Conservation (phyloP, 2,888 invertebrate species). For the Synanthedon myopaeformis region DNA sequence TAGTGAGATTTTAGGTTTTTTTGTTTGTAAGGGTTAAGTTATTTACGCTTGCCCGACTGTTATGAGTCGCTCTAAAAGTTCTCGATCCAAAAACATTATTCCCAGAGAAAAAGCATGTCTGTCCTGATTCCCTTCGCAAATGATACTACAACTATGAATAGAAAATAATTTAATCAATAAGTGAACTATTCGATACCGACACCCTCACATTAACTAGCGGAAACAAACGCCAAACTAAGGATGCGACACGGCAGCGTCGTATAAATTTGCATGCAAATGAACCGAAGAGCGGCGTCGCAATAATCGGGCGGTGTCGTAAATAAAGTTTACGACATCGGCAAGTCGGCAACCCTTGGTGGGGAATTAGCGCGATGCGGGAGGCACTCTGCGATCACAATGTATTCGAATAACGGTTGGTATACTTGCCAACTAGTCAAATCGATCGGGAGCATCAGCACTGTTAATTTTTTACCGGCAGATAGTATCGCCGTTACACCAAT, state of each 20-base stretch:
- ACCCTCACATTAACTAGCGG: not conserved
- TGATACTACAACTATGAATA: too few relatives aligned
- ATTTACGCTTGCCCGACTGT: too few relatives aligned
- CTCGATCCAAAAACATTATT: too few relatives aligned
- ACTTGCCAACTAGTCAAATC: too few relatives aligned
- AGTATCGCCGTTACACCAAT: too few relatives aligned
- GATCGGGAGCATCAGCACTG: too few relatives aligned
- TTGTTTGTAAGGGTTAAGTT: too few relatives aligned
- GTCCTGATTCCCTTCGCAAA: too few relatives aligned
- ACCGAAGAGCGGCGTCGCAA: conserved; percentile 41
- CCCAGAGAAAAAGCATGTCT: too few relatives aligned
- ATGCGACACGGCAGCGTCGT: conserved; percentile 10
- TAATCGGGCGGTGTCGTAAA: conserved; percentile 55
- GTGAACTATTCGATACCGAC: not conserved
- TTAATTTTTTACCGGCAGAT: too few relatives aligned
- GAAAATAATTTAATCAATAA: not conserved
- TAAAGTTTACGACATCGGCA: conserved; percentile 47
- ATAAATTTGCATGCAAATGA: conserved; percentile 64
- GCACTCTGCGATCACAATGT: conserved; percentile 12
- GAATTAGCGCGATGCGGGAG: conserved; percentile 42
- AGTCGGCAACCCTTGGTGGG: not conserved
- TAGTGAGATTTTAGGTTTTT: too few relatives aligned
- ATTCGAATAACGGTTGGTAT: not conserved
- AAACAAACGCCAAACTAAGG: not conserved
- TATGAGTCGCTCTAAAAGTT: too few relatives aligned